Conservation (phyloP, 2,113 vertebrate species). For the Smithornis capensis region DNA sequence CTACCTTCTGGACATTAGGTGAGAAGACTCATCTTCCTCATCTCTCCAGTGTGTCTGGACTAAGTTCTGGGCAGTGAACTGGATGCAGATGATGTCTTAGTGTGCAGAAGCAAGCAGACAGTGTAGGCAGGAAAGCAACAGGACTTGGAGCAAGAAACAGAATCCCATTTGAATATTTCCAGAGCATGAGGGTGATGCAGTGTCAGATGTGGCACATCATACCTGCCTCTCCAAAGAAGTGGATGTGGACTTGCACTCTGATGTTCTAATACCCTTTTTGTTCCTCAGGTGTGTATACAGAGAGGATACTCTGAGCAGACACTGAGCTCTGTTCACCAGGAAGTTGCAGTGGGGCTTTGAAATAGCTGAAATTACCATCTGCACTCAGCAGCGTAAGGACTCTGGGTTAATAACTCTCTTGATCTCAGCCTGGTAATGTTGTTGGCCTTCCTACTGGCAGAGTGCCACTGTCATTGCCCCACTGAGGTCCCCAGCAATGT, state of each 20-base stretch:
- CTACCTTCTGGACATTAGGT: neutral
- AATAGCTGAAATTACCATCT: neutral
- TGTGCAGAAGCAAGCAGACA: neutral
- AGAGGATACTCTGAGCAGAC: neutral
- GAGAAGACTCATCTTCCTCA: neutral
- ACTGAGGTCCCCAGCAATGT: neutral
- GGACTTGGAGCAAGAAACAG: neutral
- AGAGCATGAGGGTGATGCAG: neutral
- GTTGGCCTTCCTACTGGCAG: neutral
- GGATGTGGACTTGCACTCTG: neutral
- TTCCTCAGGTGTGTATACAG: neutral
- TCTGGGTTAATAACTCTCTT: neutral
- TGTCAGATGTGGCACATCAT: neutral
- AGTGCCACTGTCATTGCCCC: neutral
- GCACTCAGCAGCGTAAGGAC: neutral
- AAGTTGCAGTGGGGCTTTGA: constrained; percentile 1
- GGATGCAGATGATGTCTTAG: neutral
- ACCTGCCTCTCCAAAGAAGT: neutral
- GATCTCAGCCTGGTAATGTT: neutral
- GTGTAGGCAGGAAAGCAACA: neutral
- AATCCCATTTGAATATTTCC: neutral
- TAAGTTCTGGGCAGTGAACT: neutral
- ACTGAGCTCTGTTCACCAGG: neutral
- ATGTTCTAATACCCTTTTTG: neutral
- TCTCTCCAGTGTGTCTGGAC: neutral